Evolutionary conservation across 1,140 invertebrate species (phyloP).

Genomic region (Ctenoplectra terminalis): DNA sequence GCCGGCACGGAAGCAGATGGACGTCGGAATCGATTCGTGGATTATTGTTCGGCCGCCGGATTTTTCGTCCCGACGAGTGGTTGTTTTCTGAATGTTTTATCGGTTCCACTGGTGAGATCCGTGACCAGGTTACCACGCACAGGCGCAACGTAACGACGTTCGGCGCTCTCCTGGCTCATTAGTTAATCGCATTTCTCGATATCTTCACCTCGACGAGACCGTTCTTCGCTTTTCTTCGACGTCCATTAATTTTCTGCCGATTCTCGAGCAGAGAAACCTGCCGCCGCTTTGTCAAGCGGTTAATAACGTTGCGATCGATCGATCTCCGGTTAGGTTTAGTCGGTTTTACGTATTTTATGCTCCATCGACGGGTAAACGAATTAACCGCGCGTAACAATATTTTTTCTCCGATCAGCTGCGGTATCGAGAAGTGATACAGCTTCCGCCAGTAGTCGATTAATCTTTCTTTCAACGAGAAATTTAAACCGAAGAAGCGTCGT

Average conservation of each 20-base stretch:
- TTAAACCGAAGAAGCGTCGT: neutral
- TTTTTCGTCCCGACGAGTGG: neutral
- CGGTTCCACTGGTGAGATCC: neutral
- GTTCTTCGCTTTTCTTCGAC: too few relatives aligned
- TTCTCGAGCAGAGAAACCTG: neutral
- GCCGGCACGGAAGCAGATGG: slow-evolving; percentile 50
- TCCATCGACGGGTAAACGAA: neutral
- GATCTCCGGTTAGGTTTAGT: neutral
- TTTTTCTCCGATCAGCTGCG: neutral
- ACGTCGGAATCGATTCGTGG: slow-evolving; percentile 49
- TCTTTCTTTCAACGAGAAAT: slow-evolving; percentile 10
- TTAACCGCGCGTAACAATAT: neutral
- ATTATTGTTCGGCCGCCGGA: neutral
- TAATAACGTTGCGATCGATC: neutral
- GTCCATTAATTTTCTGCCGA: neutral
- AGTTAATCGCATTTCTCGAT: neutral
- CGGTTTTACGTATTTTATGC: neutral
- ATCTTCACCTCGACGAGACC: neutral
- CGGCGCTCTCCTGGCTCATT: neutral
- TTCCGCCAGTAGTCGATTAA: neutral
- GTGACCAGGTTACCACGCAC: neutral
- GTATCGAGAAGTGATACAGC: neutral
- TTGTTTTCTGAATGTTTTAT: slow-evolving; percentile 23
- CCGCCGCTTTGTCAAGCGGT: neutral
- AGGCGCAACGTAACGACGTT: too few relatives aligned